phyloP scores from a whole-genome alignment of 2,888 invertebrate genomes.

The Caenorhabditis plicata region DNA sequence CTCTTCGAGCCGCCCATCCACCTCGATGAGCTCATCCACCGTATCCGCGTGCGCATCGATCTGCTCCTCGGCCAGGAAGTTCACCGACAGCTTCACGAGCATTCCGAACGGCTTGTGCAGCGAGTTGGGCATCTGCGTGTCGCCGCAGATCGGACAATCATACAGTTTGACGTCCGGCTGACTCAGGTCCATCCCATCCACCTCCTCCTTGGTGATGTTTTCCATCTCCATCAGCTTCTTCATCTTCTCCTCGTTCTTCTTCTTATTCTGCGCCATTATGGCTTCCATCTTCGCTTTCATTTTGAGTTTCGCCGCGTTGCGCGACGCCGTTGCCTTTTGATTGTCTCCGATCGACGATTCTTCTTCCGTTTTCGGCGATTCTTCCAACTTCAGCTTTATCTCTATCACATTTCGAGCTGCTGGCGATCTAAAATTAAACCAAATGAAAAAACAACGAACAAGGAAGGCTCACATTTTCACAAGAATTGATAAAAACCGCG shows the following conservation, averaged over 20 bases:
- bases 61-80: conserved; percentile 23
- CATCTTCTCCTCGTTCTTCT: conserved; percentile 41
- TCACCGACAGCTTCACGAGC: conserved; percentile 25
- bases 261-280: conserved; percentile 14
- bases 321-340: conserved; percentile 5
- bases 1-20: conserved; percentile 1
- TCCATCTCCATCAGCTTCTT: conserved; percentile 48
- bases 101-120: conserved; percentile 47
- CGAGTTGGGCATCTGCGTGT: conserved; percentile 37
- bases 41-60: conserved; percentile 3
- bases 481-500: conserved; percentile 28
- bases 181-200: conserved; percentile 44
- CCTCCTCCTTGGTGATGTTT: conserved; percentile 45
- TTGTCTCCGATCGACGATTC: conserved; percentile 1
- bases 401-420: conserved; percentile 5
- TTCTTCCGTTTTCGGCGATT: conserved; percentile 1
- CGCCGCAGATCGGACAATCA: conserved; percentile 59
- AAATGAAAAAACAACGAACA: conserved; percentile 1
- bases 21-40: conserved; percentile 1
- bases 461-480: conserved; percentile 9
- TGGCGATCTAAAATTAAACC: neutral
- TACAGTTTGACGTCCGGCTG: conserved; percentile 35
- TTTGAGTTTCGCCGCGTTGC: conserved; percentile 13
- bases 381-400: conserved; percentile 8
- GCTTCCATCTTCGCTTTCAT: conserved; percentile 15